These are phyloP conservation scores for Drosophila jambulina DNA, from an alignment of 1,140 invertebrate species.

Conservation along the genomic window DNA sequence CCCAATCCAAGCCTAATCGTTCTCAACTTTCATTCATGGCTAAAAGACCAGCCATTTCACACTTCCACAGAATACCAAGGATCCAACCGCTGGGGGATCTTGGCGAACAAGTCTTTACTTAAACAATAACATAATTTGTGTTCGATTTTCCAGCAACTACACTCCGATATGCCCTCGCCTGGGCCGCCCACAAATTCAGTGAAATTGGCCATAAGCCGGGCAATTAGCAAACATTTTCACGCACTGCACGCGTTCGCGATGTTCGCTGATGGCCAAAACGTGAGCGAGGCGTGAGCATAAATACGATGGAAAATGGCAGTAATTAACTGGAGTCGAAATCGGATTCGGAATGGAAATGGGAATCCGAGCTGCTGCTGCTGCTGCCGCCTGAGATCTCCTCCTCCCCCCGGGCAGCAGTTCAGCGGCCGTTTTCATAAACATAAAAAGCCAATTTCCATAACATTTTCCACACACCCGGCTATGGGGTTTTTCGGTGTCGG, in stretches of 20 bases:
- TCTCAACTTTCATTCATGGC: constrained; percentile 6
- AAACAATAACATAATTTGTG: constrained; percentile 49
- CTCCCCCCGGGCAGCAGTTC: constrained; percentile 25
- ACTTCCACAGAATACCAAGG: constrained; percentile 20
- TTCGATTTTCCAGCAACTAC: constrained; percentile 15
- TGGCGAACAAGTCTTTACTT: constrained; percentile 30
- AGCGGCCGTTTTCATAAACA: constrained; percentile 77
- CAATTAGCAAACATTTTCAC: constrained; percentile 79
- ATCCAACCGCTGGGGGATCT: not conserved
- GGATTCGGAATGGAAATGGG: constrained; percentile 47
- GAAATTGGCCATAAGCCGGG: constrained; percentile 68
- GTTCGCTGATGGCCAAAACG: constrained; percentile 77
- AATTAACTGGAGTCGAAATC: constrained; percentile 65
- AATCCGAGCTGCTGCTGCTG: constrained; percentile 25
- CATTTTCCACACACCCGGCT: constrained; percentile 56
- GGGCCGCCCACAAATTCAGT: constrained; percentile 62
- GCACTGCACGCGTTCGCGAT: constrained; percentile 52
- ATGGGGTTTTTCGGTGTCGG: constrained; percentile 11
- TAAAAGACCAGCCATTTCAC: constrained; percentile 8
- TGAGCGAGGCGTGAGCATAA: constrained; percentile 81
- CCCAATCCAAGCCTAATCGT: not conserved
- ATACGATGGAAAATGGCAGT: constrained; percentile 80
- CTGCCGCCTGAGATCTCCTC: not conserved
- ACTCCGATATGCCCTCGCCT: not conserved
- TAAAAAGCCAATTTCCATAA: constrained; percentile 84